phyloP scores from a whole-genome alignment of 2,797 vertebrate genomes.

The Etheostoma perlongum region DNA sequence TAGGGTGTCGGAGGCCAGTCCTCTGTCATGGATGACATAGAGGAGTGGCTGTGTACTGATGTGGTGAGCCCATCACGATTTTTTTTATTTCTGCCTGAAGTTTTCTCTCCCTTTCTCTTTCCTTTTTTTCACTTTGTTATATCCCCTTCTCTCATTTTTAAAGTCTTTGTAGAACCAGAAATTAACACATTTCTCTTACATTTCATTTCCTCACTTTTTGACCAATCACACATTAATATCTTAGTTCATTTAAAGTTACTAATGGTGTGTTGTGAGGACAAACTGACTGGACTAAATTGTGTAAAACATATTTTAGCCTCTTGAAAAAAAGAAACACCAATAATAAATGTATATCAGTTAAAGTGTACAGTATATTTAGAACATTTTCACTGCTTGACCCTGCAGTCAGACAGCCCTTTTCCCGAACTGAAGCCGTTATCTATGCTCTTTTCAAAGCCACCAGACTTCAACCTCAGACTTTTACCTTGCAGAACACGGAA shows the following conservation, averaged over 20 bases:
- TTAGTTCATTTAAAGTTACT: constrained; percentile 28
- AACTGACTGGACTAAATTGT: constrained; percentile 1
- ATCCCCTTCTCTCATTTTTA: constrained; percentile 12
- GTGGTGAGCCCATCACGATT: constrained; percentile 92
- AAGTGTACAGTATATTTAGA: too few species aligned
- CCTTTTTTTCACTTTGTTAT: constrained; percentile 19
- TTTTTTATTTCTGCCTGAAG: constrained; percentile 80
- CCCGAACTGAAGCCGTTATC: too few species aligned
- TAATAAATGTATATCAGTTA: too few species aligned
- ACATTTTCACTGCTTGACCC: too few species aligned
- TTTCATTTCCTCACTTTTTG: constrained; percentile 34
- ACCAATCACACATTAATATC: constrained; percentile 22
- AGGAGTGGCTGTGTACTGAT: constrained; percentile 98
- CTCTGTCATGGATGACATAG: constrained; percentile 99
- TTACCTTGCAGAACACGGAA: too few species aligned
- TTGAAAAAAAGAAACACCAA: too few species aligned
- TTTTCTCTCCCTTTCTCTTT: constrained; percentile 44
- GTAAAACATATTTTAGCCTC: neutral
- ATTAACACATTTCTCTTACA: constrained; percentile 30
- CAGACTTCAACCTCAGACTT: too few species aligned
- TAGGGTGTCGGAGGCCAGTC: constrained; percentile 93
- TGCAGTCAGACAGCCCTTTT: too few species aligned
- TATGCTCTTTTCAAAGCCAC: too few species aligned
- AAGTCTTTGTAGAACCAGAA: constrained; percentile 8
- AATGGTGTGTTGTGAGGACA: constrained; percentile 37